Evolutionary conservation across 2,888 invertebrate species (phyloP), one percentile per base, ranked within the genome.

Genomic region (Dolomedes plantarius): DNA sequence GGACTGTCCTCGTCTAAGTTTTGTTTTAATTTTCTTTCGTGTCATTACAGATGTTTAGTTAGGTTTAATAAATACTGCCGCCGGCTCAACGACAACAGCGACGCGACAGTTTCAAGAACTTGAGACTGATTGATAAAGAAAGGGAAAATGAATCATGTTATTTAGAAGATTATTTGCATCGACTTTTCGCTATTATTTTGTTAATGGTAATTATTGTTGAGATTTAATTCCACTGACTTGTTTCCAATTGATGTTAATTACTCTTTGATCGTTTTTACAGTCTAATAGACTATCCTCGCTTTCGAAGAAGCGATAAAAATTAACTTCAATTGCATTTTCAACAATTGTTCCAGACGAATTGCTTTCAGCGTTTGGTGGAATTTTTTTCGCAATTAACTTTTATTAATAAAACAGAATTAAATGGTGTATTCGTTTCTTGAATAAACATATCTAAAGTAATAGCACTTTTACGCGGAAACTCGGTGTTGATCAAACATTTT

Each of bases 51-150:
- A 75, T 64, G 68, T 75, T 75, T 62, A 68, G 74, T 67, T 75
- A 29, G 62, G 75, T 82, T 82, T 82, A 75, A 82, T 82, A 82
- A 82, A 82, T 69, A 39, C 27, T 13, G 64, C 74, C 27, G 6
- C 6, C 36, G 74, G 62, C 56, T 28, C 31, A 9, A n/a, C 23
- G 23, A 29, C 29, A 31, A 5, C 29, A 29, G 31, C 13, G 31
- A 68, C 31, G 5, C 19, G 27, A 23, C 75, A 2, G 29, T 11
- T 16, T 41, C 9, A 28, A 28, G 64, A 1, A 29, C 13, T 50
- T n/a, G 46, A 9, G 50, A 50, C 31, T 50, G 83, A 83, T 77
- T 72, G 76, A 72, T 76, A 46, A 65, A 50, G 56, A 28, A 65
- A 41, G 31, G 29, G 62, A 69, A 36, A 50, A 28, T 32, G 71